These are phyloP conservation scores for Propsilocerus akamusi DNA, from an alignment of 1,140 invertebrate species.

Conservation along the genomic window DNA sequence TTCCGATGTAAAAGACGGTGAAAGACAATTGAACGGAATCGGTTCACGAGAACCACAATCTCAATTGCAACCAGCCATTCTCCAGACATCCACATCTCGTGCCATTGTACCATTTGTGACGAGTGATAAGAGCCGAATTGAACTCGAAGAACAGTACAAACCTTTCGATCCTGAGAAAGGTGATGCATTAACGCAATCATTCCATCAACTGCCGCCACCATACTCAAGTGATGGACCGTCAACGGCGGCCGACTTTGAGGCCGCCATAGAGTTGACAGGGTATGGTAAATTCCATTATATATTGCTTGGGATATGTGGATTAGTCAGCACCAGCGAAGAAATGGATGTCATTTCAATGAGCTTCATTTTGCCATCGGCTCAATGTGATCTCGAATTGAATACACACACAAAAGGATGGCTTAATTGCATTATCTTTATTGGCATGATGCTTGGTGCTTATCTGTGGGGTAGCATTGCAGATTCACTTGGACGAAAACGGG, in stretches of 20 bases:
- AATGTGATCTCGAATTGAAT: slow-evolving; percentile 76
- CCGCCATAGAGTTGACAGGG: slow-evolving; percentile 63
- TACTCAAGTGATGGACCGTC: not conserved
- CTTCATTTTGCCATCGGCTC: slow-evolving; percentile 79
- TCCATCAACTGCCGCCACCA: not conserved
- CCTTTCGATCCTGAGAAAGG: not conserved
- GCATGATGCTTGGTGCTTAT: slow-evolving; percentile 87
- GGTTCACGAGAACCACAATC: not conserved
- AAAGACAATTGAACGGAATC: not conserved
- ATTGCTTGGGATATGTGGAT: slow-evolving; percentile 71
- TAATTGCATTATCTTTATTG: slow-evolving; percentile 68
- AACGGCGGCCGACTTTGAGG: slow-evolving; percentile 58
- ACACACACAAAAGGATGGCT: slow-evolving; percentile 77
- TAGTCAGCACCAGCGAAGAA: slow-evolving; percentile 87
- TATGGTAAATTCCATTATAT: slow-evolving; percentile 87
- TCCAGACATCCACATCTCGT: not conserved
- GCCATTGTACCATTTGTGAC: not conserved
- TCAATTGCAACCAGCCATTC: not conserved
- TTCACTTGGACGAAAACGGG: slow-evolving; percentile 61
- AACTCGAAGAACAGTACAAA: not conserved
- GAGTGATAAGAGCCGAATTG: not conserved
- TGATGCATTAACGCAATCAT: not conserved
- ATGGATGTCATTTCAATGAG: slow-evolving; percentile 91
- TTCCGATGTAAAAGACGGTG: not conserved
- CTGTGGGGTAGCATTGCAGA: slow-evolving; percentile 82